phyloP scores from a whole-genome alignment of 2,113 vertebrate genomes.

The Bubo blakistoni region DNA sequence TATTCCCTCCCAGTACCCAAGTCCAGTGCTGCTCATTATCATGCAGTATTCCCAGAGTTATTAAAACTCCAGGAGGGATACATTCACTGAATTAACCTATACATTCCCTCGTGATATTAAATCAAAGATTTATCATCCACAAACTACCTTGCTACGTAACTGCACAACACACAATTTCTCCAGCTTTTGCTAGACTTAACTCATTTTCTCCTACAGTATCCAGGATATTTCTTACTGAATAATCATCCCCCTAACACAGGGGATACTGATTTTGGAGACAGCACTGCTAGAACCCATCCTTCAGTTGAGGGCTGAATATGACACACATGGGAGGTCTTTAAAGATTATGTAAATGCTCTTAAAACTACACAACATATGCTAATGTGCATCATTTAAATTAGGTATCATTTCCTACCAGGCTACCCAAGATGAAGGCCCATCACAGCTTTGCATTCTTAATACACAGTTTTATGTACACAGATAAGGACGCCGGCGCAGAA shows the following conservation, averaged over 20 bases:
- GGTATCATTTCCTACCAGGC: neutral
- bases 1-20: rapidly evolving
- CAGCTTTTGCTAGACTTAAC: neutral
- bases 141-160: neutral
- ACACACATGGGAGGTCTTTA: neutral
- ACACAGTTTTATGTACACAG: rapidly evolving
- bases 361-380: neutral
- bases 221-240: neutral
- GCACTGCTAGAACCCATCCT: neutral
- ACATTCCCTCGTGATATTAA: neutral
- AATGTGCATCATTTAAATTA: neutral
- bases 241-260: neutral
- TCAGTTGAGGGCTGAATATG: neutral
- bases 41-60: neutral
- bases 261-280: neutral
- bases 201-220: too few species aligned
- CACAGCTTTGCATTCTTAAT: neutral
- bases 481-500: neutral
- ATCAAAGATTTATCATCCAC: neutral
- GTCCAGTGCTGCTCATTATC: neutral
- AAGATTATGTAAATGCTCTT: neutral
- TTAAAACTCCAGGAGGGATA: neutral
- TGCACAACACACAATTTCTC: neutral
- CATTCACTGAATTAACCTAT: neutral
- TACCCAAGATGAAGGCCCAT: neutral